A percentile compares a stretch with the other conserved stretches of the same genome.
Conservation (phyloP, 1,140 invertebrate species). For the Aricia agestis region DNA sequence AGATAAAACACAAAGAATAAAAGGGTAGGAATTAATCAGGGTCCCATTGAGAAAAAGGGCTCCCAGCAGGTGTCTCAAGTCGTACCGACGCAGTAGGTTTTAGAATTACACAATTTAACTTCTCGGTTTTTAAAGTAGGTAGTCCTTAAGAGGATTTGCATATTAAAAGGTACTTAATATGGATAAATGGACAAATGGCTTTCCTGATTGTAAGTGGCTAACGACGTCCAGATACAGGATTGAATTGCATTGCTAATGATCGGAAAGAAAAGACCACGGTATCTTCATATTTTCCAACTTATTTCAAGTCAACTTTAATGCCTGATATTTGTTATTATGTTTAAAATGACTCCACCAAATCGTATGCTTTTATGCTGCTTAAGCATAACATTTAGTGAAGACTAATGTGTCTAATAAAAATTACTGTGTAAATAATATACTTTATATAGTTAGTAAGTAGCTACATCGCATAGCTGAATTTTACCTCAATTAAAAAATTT, state of each 20-base stretch:
- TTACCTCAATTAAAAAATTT: no score
- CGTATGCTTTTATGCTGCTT: no score
- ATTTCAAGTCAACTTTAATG: no score
- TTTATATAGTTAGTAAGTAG: no score
- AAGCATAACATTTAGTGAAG: no score
- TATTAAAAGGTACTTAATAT: neutral
- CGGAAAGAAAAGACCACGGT: neutral
- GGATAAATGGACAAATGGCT: neutral
- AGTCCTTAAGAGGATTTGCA: neutral
- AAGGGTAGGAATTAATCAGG: slow-evolving; percentile 7
- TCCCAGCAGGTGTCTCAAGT: slow-evolving; percentile 22
- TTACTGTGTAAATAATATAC: no score
- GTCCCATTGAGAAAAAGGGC: slow-evolving; percentile 15
- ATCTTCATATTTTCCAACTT: no score
- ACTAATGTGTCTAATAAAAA: no score
- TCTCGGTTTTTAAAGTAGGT: slow-evolving; percentile 24
- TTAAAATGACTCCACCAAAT: no score
- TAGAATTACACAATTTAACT: slow-evolving; percentile 44
- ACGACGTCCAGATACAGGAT: neutral
- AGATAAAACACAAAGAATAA: neutral
- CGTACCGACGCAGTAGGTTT: slow-evolving; percentile 36
- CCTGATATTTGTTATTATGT: no score
- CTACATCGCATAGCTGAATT: no score
- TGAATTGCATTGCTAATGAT: neutral
- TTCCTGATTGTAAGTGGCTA: neutral